Base-by-base conservation (phyloP, 2,888 invertebrate species). In the Hyppa rectilinea region DNA sequence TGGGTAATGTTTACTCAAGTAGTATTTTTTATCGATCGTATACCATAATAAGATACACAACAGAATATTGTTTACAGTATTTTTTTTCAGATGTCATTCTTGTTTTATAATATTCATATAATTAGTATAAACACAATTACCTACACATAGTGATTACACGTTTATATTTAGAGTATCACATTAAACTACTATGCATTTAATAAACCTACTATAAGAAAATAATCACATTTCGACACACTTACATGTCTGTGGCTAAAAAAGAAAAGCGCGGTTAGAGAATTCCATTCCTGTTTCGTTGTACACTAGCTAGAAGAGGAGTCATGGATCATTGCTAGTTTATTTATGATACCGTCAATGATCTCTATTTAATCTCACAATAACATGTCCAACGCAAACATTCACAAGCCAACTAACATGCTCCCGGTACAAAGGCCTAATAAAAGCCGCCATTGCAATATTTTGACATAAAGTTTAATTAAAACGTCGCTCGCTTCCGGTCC, bases 381-480 rank as follows among this genome's bases (percentile, higher is more conserved):
- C 55, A 49, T 36, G 50, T 66, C 55, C 47, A 29, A 47, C 17
- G 20, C 40, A 62, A 34, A 47, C 31, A 60, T 36, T 23, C 49
- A 14, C 29, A n/a, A 50, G 23, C 38, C 36, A 34, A 40, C 40
- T 43, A 50, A 49, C 47, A 52, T 43, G 10, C 49, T 34, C 6
- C 61, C 45, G 36, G 12, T 26, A 76, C 81, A 68, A 71, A 70
- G 36, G 45, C 34, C 59, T 55, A 77, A 74, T 83, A 68, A 70
- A 70, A 70, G 36, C 64, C n/a, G 12, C 20, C 60, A 58, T 40
- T 80, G 80, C 80, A 72, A 67, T 77, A 83, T 82, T 83, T 84
- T 75, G 84, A 71, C 82, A 70, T 40, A 55, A 53, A 77, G 68
- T 83, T 83, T 84, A 82, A 83, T 84, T 84, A 83, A 82, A 84